Evolutionary conservation across 1,140 invertebrate species (phyloP).

Genomic region (Argopecten irradians): DNA sequence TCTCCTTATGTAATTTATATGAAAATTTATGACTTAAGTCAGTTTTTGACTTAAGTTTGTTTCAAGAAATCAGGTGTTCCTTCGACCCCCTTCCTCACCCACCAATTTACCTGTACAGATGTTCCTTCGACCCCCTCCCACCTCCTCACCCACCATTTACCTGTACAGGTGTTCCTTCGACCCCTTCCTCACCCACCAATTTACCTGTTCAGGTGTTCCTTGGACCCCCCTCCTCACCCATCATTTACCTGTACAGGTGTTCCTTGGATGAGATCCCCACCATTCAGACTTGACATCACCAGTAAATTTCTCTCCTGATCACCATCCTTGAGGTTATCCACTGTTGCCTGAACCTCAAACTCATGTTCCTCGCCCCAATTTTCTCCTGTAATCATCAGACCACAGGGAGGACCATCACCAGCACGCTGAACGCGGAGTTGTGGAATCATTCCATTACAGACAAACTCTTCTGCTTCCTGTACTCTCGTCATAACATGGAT

Average conservation of each 20-base stretch:
- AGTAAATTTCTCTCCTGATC: slow-evolving; percentile 51
- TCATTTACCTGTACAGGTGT: not conserved
- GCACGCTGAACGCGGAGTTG: slow-evolving; percentile 41
- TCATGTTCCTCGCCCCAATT: slow-evolving; percentile 42
- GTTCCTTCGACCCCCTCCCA: no score
- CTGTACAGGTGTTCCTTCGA: no score
- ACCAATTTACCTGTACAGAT: no score
- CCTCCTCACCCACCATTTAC: no score
- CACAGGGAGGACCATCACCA: slow-evolving; percentile 35
- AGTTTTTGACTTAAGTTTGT: no score
- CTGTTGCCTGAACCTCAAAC: slow-evolving; percentile 52
- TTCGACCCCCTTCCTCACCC: no score
- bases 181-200: no score
- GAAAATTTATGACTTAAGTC: no score
- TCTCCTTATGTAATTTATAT: no score
- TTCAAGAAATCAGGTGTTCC: no score
- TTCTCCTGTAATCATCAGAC: slow-evolving; percentile 27
- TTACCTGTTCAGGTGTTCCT: no score
- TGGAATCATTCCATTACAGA: slow-evolving; percentile 37
- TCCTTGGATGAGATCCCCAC: not conserved
- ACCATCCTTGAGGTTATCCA: slow-evolving; percentile 61
- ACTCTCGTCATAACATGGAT: not conserved
- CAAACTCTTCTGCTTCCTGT: not conserved
- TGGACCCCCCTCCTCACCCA: no score
- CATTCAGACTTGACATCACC: slow-evolving; percentile 35